Conservation (phyloP, 2,113 vertebrate genomes). For the Centrocercus urophasianus region DNA sequence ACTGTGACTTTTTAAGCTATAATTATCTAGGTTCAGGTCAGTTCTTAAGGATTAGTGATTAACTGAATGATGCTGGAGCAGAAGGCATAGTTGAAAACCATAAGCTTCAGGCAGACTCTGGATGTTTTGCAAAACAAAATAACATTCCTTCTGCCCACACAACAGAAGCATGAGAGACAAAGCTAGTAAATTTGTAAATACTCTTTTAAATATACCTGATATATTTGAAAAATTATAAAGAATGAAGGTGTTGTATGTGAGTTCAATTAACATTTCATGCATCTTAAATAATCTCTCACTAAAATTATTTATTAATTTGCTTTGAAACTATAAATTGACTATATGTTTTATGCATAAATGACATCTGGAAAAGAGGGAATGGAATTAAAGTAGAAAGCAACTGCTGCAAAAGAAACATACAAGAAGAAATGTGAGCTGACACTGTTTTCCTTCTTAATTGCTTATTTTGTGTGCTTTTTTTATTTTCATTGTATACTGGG, state of each 20-base stretch:
- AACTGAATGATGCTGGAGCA: not conserved
- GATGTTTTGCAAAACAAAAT: not conserved
- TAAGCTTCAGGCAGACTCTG: not conserved
- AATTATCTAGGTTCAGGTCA: not conserved
- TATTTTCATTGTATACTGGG: not conserved
- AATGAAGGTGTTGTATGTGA: not conserved
- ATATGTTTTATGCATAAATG: not conserved
- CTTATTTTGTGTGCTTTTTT: not conserved
- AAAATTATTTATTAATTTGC: not conserved
- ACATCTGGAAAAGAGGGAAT: not conserved
- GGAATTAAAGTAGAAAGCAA: not conserved
- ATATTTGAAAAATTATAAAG: not conserved
- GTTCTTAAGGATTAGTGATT: not conserved
- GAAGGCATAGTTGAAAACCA: not conserved
- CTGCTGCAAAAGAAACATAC: not conserved
- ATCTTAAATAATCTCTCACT: not conserved
- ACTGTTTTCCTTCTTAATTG: not conserved
- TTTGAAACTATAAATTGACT: not conserved
- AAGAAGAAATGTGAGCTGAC: not conserved
- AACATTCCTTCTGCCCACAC: rapidly evolving
- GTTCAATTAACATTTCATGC: not conserved
- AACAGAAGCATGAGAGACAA: not conserved
- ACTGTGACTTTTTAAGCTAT: slow-evolving; percentile 4
- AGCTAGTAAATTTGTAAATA: not conserved
- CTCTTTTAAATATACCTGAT: not conserved